Evolutionary conservation across 2,113 vertebrate genomes (phyloP).

Genomic region (Sinosuthora webbiana): DNA sequence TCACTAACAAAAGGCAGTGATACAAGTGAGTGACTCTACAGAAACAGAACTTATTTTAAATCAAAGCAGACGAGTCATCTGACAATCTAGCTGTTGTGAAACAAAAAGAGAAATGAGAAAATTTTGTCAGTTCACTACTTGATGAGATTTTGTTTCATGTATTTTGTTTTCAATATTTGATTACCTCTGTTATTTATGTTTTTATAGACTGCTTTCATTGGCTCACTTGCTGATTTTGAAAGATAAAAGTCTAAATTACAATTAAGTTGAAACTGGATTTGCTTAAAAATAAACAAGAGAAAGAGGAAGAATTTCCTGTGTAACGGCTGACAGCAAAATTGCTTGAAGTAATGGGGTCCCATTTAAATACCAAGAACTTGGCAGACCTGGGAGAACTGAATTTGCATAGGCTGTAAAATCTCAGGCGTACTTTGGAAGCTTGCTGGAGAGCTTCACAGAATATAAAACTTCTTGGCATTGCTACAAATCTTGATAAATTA

Average conservation of each 20-base stretch:
- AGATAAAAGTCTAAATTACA: constrained; percentile 29
- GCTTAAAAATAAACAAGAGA: constrained; percentile 39
- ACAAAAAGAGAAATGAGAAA: constrained; percentile 38
- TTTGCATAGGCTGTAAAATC: constrained; percentile 49
- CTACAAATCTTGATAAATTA: constrained; percentile 25
- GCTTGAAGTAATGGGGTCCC: constrained; percentile 27
- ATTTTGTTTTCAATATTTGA: constrained; percentile 19
- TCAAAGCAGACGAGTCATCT: constrained; percentile 31
- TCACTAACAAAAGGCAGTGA: neutral
- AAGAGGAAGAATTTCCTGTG: constrained; percentile 26
- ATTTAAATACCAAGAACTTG: constrained; percentile 39
- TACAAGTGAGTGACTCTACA: neutral
- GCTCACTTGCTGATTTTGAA: neutral
- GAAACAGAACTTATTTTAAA: neutral
- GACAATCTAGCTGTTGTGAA: neutral
- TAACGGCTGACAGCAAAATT: constrained; percentile 27
- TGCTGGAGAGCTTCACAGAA: neutral
- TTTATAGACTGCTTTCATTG: constrained; percentile 20
- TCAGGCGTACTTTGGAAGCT: neutral
- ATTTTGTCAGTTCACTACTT: neutral
- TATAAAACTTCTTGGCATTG: constrained; percentile 16
- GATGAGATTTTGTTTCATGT: constrained; percentile 27
- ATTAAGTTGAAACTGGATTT: constrained; percentile 32
- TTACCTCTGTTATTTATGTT: constrained; percentile 34
- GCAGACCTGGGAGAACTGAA: neutral